Evolutionary conservation across 2,797 vertebrate species (phyloP).

Genomic region (Crax fasciolata): DNA sequence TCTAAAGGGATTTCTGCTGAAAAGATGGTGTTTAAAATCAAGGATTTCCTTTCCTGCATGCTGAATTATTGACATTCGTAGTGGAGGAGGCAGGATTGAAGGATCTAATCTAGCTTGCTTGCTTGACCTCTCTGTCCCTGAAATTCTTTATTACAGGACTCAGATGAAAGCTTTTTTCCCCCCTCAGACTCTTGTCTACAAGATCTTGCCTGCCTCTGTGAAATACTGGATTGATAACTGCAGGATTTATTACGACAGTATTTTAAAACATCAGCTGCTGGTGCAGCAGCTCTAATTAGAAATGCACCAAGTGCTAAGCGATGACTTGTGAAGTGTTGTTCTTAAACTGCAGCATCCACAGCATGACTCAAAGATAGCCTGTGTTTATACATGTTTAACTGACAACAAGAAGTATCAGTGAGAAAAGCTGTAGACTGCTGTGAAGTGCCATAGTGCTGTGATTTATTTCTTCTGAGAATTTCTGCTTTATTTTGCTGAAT

Average conservation of each 20-base stretch:
- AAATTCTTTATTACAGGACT: constrained; percentile 13
- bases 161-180: background rate
- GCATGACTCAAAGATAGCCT: background rate
- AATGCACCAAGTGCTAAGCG: background rate
- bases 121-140: background rate
- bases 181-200: background rate
- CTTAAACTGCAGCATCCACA: background rate
- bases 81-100: background rate
- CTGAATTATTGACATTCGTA: background rate
- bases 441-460: background rate
- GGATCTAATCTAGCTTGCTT: background rate
- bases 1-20: background rate
- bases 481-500: background rate
- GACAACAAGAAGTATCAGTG: background rate
- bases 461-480: background rate
- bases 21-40: background rate
- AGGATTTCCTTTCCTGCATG: background rate
- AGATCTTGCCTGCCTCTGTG: background rate
- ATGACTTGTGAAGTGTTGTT: background rate
- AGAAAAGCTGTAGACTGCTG: background rate
- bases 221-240: constrained; percentile 12
- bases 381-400: background rate
- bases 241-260: background rate
- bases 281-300: background rate
- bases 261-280: background rate